A percentile compares a stretch with the other conserved stretches of the same genome.
Evolutionary conservation across 2,797 vertebrate genomes (phyloP).

Genomic region (Chiroxiphia lanceolata): DNA sequence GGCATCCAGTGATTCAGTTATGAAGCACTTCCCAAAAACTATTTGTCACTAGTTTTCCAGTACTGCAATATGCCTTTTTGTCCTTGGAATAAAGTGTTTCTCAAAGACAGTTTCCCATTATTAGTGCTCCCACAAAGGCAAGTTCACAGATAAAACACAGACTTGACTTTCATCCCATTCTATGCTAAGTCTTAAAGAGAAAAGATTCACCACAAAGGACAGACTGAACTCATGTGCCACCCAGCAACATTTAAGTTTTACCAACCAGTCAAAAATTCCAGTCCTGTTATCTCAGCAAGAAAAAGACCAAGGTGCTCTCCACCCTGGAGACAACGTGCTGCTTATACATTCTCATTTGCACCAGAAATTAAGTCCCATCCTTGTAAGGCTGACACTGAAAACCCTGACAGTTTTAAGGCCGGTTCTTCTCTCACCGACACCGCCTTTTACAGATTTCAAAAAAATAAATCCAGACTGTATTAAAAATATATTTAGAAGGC

Average conservation of each 20-base stretch:
- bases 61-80: neutral
- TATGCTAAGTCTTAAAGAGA: neutral
- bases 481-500: neutral
- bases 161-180: neutral
- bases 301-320: neutral
- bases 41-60: neutral
- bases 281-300: neutral
- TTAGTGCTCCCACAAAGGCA: neutral
- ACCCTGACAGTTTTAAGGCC: fast-evolving
- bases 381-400: neutral
- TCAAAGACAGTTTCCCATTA: neutral
- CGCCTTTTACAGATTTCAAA: neutral
- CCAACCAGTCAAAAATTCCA: neutral
- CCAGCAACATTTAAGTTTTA: neutral
- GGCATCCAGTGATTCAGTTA: neutral
- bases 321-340: neutral
- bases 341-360: neutral
- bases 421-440: neutral
- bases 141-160: neutral
- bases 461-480: neutral
- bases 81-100: neutral
- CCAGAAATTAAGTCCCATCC: neutral
- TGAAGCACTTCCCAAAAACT: neutral
- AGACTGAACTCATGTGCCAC: neutral
- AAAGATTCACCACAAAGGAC: neutral